Conservation (phyloP, 2,113 vertebrate species). For the Platysteira castanea region DNA sequence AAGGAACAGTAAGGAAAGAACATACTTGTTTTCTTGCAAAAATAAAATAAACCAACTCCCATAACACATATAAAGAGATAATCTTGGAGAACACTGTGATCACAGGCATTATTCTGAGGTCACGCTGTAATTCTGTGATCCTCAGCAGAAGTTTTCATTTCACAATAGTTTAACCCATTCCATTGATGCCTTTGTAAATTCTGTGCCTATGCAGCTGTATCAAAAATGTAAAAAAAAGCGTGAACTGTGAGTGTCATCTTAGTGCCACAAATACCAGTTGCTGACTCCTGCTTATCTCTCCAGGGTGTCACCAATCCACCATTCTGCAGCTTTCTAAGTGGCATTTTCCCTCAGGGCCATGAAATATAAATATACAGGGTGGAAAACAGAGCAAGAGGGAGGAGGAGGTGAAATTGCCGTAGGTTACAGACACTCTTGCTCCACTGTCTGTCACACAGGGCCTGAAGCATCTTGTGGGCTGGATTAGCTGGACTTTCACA, state of each 20-base stretch:
- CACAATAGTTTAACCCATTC: neutral
- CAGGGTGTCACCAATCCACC: neutral
- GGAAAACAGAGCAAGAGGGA: neutral
- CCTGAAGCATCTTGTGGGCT: neutral
- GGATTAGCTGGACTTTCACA: neutral
- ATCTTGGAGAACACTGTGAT: neutral
- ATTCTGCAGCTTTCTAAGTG: neutral
- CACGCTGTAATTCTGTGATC: neutral
- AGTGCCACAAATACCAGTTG: neutral
- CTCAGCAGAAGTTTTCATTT: neutral
- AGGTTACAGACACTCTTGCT: neutral
- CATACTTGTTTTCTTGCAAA: neutral
- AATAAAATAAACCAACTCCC: neutral
- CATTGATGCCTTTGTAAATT: neutral
- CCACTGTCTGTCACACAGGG: neutral
- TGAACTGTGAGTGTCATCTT: neutral
- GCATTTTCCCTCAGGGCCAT: neutral
- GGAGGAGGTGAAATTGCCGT: neutral
- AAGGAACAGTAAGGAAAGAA: neutral
- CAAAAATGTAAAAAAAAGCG: neutral
- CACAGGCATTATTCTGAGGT: neutral
- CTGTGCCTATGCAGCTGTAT: neutral
- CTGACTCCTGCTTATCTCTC: neutral
- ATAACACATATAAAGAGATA: neutral
- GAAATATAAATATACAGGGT: neutral